Conservation (phyloP, 2,113 vertebrate species). For the Tupaia chinensis region DNA sequence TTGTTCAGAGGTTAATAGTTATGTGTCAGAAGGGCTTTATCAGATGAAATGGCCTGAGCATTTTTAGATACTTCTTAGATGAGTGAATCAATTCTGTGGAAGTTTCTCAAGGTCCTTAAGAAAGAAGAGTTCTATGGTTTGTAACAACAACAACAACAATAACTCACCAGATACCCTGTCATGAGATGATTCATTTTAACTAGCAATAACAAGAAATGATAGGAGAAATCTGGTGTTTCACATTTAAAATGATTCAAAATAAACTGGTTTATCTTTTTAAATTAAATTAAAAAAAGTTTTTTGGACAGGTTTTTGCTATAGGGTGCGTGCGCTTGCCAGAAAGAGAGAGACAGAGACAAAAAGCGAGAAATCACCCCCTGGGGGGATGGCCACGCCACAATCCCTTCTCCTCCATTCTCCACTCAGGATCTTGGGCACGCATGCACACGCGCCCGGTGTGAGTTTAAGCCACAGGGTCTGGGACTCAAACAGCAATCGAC, state of each 20-base stretch:
- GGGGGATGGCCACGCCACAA: no score
- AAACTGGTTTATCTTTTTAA: neutral
- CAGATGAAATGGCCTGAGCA: conserved; percentile 53
- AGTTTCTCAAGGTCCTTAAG: conserved; percentile 43
- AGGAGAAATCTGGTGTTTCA: neutral
- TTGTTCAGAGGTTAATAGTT: conserved; percentile 70
- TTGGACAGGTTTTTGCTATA: no score
- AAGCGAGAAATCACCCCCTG: no score
- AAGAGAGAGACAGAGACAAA: no score
- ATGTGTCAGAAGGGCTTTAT: conserved; percentile 58
- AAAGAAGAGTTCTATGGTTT: conserved; percentile 34
- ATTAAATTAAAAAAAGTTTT: no score
- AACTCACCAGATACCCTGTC: neutral
- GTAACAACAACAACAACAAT: neutral
- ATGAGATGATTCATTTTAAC: conserved; percentile 42
- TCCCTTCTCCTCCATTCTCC: no score
- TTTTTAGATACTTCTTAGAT: conserved; percentile 55
- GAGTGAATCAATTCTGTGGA: conserved; percentile 44
- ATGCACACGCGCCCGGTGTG: no score
- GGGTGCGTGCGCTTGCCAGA: no score
- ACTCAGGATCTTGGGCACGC: no score
- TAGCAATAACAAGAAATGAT: neutral
- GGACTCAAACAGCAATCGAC: no score
- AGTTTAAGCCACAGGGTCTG: no score
- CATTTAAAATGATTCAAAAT: neutral